Evolutionary conservation across 2,797 vertebrate species (phyloP).

Genomic region (Spea hammondii): DNA sequence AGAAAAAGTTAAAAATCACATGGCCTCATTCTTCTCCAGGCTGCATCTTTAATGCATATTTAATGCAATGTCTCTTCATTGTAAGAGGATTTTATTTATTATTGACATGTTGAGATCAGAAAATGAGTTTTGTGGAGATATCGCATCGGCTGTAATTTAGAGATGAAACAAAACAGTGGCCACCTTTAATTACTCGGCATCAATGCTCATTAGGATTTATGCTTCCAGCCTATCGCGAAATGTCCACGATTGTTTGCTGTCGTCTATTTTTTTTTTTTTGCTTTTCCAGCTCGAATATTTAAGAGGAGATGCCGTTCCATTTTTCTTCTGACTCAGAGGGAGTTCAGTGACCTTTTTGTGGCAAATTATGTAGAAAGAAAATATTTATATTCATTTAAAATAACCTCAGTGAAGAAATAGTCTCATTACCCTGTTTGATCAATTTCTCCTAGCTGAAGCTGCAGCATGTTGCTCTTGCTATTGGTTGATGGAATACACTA

Average conservation of each 20-base stretch:
- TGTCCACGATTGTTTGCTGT: slow-evolving; percentile 70
- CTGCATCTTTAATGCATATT: slow-evolving; percentile 45
- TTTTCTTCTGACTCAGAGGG: slow-evolving; percentile 76
- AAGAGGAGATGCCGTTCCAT: slow-evolving; percentile 70
- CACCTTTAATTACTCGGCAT: slow-evolving; percentile 70
- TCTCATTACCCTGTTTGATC: slow-evolving; percentile 81
- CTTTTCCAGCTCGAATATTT: slow-evolving; percentile 69
- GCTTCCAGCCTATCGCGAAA: slow-evolving; percentile 63
- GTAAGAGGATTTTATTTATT: slow-evolving; percentile 44
- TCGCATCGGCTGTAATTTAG: slow-evolving; percentile 62
- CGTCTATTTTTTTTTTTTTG: slow-evolving; percentile 37
- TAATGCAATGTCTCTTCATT: slow-evolving; percentile 38
- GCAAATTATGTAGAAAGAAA: slow-evolving; percentile 86
- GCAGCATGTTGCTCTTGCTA: slow-evolving; percentile 73
- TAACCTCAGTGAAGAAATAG: slow-evolving; percentile 78
- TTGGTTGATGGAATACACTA: slow-evolving; percentile 78
- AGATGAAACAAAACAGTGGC: slow-evolving; percentile 60
- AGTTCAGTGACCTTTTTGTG: slow-evolving; percentile 80
- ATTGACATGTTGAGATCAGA: slow-evolving; percentile 44
- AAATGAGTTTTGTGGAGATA: slow-evolving; percentile 45
- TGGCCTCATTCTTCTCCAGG: slow-evolving; percentile 37
- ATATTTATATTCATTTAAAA: slow-evolving; percentile 86
- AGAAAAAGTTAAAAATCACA: slow-evolving; percentile 44
- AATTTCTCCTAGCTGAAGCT: slow-evolving; percentile 77
- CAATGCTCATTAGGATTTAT: slow-evolving; percentile 72